Evolutionary conservation across 2,888 invertebrate genomes (phyloP).

Genomic region (Melinaea marsaeus): DNA sequence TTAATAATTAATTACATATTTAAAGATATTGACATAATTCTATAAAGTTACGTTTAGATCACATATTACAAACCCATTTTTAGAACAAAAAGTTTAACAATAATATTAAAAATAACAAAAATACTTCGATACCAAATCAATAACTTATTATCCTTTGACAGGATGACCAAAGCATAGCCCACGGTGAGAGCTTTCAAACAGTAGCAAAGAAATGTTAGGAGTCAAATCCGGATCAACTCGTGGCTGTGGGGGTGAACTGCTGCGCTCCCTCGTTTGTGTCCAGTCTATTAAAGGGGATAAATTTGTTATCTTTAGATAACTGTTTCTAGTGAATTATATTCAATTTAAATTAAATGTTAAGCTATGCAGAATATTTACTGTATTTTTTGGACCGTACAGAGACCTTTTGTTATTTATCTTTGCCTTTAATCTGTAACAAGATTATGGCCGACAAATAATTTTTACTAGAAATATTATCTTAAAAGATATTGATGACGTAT

Average conservation of each 20-base stretch:
- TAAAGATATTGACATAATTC: too few species aligned
- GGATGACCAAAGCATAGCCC: constrained; percentile 80
- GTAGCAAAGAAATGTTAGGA: constrained; percentile 85
- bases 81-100: too few species aligned
- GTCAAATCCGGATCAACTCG: constrained; percentile 81
- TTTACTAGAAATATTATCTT: too few species aligned
- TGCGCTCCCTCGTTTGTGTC: constrained; percentile 74
- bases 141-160: constrained; percentile 36
- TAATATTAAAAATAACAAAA: too few species aligned
- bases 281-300: constrained; percentile 66
- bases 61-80: too few species aligned
- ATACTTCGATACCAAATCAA: neutral
- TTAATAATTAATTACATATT: too few species aligned
- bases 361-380: constrained; percentile 9
- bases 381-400: too few species aligned
- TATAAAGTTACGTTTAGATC: too few species aligned
- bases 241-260: constrained; percentile 95
- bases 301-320: constrained; percentile 30
- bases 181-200: constrained; percentile 88
- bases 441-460: too few species aligned
- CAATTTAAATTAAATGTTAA: constrained; percentile 6
- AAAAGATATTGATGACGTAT: too few species aligned
- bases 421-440: too few species aligned
- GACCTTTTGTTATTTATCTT: too few species aligned
- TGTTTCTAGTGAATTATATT: neutral